Evolutionary conservation across 2,113 vertebrate genomes (phyloP), one percentile per base, ranked within the genome.

Genomic region (Takifugu flavidus): DNA sequence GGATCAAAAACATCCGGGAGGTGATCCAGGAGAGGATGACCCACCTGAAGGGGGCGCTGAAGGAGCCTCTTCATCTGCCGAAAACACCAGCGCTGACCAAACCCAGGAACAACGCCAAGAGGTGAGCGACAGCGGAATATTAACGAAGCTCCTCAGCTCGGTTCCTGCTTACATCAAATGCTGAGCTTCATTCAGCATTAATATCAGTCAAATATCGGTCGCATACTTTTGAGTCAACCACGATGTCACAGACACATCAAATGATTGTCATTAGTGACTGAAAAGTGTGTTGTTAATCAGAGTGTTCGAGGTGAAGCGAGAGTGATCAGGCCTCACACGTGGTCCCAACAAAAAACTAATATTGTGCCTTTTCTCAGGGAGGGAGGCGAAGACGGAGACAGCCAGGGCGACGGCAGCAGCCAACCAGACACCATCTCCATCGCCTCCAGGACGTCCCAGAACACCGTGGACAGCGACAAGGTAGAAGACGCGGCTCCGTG

Each of bases 11-110:
- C 79, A 98, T 99, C 75, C 89, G 96, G 49, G 96, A 98, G 87
- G 96, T 98, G 81, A 98, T 99, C 88, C 97, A 99, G 80, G 97
- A 99, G 84, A 92, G 97, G 83, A 98, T 96, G 83, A 95, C 98
- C 72, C 97, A 99, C 83, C 89, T 99, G 85, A 98, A 99, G 89
- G 97, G 97, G 83, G 93, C 96, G 59, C 89, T 98, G 50, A 99
- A 99, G 84, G 97, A 99, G 80, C 97, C 97, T 20, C 91, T 99
- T 62, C 95, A 95, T 14, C 88, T 95, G 72, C 97, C 97, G 26
- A 98, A 98, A 90, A 93, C 95, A 14, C 73, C 87, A 13, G 82
- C 85, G 44, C 94, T 95, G 76, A 92, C 89, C 80, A 98, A 94
- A 84, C 94, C 94, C 74, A 88, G 94, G 59, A 98, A 95, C 83